Conservation (phyloP, 2,888 invertebrate species). For the Leucophenga montana region DNA sequence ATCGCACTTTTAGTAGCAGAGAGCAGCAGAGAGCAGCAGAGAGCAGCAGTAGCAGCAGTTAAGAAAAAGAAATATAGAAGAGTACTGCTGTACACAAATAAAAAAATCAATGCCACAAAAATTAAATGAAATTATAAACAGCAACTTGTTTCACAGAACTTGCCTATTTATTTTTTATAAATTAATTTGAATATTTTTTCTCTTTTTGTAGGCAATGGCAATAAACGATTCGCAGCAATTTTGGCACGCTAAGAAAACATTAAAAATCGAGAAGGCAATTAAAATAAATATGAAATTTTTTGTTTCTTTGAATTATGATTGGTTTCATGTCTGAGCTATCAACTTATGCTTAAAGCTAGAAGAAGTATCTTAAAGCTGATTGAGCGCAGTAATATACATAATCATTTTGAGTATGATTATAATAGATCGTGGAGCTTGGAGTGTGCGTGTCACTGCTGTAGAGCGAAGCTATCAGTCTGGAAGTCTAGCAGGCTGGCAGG, state of each 20-base stretch:
- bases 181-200: neutral
- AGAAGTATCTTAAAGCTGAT: neutral
- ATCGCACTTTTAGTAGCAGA: too few species aligned
- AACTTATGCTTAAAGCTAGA: too few species aligned
- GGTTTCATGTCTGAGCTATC: too few species aligned
- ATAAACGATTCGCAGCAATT: too few species aligned
- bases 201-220: too few species aligned
- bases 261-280: neutral
- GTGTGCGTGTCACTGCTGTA: slow-evolving; percentile 22
- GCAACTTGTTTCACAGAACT: neutral
- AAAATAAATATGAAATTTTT: neutral
- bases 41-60: too few species aligned
- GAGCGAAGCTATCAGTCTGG: slow-evolving; percentile 10
- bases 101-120: too few species aligned
- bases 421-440: neutral
- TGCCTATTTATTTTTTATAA: neutral
- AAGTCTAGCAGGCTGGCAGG: neutral
- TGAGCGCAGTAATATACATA: neutral
- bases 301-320: neutral
- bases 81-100: too few species aligned
- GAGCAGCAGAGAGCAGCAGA: too few species aligned
- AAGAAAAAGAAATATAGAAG: too few species aligned
- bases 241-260: neutral
- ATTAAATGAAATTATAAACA: neutral
- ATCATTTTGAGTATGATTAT: neutral